Percentiles rank a stretch among this genome's conserved stretches.
Evolutionary conservation across 2,113 vertebrate genomes (phyloP).

Genomic region (Columbina picui): DNA sequence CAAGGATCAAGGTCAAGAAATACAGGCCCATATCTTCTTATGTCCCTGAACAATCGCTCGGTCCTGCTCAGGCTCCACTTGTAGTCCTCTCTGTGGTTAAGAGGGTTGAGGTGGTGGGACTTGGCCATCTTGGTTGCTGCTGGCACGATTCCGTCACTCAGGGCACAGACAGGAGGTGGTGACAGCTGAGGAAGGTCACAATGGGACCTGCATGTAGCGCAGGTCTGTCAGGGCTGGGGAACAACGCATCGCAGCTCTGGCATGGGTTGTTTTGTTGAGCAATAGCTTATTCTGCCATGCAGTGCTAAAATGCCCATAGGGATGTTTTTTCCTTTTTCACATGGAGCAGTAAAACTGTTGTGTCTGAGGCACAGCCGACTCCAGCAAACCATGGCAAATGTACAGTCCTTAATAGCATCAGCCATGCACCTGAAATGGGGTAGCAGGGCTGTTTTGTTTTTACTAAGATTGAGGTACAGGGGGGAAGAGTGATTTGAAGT

Average conservation of each 20-base stretch:
- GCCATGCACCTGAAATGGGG: neutral
- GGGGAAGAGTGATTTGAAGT: neutral
- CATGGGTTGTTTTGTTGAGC: neutral
- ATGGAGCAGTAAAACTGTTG: neutral
- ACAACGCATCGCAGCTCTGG: neutral
- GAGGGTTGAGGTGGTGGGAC: neutral
- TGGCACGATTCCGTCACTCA: neutral
- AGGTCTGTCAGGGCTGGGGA: neutral
- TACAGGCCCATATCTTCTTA: neutral
- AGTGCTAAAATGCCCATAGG: fast-evolving
- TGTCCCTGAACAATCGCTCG: neutral
- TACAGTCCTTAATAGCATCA: neutral
- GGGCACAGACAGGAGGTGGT: neutral
- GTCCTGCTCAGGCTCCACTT: neutral
- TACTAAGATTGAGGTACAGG: neutral
- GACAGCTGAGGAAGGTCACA: neutral
- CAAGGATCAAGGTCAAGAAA: neutral
- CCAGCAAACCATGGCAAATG: neutral
- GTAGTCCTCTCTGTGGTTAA: neutral
- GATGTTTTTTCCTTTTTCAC: neutral
- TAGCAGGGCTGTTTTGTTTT: neutral
- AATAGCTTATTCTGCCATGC: neutral
- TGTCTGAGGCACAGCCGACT: neutral
- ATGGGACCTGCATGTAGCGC: neutral
- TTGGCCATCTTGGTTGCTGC: neutral